Conservation (phyloP, 2,113 vertebrate species). For the Nothocercus nigrocapillus region DNA sequence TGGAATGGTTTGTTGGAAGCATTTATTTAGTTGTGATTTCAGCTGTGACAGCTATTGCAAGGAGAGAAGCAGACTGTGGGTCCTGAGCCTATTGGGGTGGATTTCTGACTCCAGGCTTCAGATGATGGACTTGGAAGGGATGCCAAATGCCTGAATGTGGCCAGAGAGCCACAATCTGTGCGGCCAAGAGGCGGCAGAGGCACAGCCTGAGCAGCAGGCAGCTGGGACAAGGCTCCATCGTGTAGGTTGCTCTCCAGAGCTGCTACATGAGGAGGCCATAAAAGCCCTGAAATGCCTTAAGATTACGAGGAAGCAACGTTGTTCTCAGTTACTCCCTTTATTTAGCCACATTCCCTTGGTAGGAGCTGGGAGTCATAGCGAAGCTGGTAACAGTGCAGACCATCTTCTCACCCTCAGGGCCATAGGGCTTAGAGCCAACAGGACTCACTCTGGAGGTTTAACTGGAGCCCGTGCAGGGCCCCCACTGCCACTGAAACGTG, state of each 20-base stretch:
- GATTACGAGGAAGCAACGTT: neutral
- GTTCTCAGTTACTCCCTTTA: neutral
- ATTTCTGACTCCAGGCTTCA: neutral
- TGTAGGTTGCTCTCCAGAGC: neutral
- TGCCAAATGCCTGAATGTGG: neutral
- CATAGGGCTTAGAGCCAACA: neutral
- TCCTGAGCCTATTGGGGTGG: neutral
- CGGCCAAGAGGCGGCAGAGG: accelerated
- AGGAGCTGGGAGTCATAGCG: neutral
- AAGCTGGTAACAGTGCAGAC: neutral
- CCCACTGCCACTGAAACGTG: neutral
- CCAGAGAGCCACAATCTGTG: neutral
- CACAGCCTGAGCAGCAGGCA: neutral
- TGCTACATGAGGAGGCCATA: neutral
- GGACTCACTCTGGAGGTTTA: neutral
- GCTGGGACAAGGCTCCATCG: neutral
- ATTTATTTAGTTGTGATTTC: neutral
- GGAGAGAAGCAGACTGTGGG: neutral
- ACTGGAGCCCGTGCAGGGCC: neutral
- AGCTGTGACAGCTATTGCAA: neutral
- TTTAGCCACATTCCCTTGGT: neutral
- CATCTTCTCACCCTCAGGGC: neutral
- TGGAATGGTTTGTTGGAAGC: neutral
- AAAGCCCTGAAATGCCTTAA: neutral
- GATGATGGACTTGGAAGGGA: neutral